Base-by-base conservation (phyloP, 2,113 vertebrate genomes). In the Rhynchopsitta pachyrhyncha region DNA sequence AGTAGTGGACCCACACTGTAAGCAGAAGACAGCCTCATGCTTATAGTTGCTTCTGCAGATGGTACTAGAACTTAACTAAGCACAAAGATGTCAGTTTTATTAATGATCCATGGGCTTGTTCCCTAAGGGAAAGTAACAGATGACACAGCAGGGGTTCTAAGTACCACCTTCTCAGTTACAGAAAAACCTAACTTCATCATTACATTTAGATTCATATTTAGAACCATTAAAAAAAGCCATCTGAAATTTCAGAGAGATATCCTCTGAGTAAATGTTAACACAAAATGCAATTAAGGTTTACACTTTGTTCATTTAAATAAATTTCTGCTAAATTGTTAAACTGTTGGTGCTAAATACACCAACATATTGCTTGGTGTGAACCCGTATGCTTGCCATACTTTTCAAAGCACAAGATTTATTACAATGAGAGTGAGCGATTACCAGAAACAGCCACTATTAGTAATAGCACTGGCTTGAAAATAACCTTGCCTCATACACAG, bases 231-330 rank as follows among this genome's bases (percentile, higher is more conserved):
- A 70, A 86, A 74, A 68, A 59, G 24, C 18, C 33, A 49, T 2
- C 86, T 74, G 47, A 57, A 57, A 80, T 91, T 74, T 82, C 62
- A 94, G 46, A 25, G 6, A 78, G 84, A 59, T 53, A 85, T 64
- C 35, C 15, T 87, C 50, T 2, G 9, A 82, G 31, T 82, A 76
- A 75, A 94, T 22, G 47, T 82, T 95, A 46, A 76, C 93, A 68
- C 50, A 87, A 87, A 94, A 94, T 17, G 33, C 42, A 89, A 75
- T 77, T 86, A 91, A 77, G 60, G 66, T 60, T 93, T 94, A 89
- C 57, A 83, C 57, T 82, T 87, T 46, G 33, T 75, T 91, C 62
- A 73, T 90, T 82, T 60, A 85, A 91, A 79, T 31, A 69, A 92
- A 80, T 17, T n/a, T 24, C 22, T 59, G 57, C 57, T 59, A 59